Conservation (phyloP, 2,113 vertebrate species). For the Colossoma macropomum region DNA sequence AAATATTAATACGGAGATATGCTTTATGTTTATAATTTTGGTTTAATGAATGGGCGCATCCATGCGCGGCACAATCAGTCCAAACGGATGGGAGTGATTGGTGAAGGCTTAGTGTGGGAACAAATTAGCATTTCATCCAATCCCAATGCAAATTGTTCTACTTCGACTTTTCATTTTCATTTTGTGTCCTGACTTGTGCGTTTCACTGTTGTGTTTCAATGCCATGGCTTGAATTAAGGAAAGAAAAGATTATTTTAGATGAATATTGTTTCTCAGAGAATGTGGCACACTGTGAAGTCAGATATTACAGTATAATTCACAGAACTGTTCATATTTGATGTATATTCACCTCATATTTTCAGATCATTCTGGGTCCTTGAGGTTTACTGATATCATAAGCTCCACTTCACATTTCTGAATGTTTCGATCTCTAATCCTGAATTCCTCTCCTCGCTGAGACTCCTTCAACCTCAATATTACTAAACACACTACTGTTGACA, state of each 20-base stretch:
- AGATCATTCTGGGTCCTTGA: too few relatives aligned
- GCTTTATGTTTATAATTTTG: constrained; percentile 87
- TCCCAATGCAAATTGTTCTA: constrained; percentile 81
- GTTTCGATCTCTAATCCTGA: too few relatives aligned
- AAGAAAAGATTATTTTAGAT: background rate
- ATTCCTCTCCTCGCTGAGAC: too few relatives aligned
- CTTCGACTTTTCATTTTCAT: constrained; percentile 80
- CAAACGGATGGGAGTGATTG: constrained; percentile 79
- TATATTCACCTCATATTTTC: too few relatives aligned
- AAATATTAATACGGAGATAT: constrained; percentile 85
- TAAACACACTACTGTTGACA: background rate
- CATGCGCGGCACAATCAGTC: constrained; percentile 84
- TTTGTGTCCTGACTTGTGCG: constrained; percentile 76
- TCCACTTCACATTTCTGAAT: too few relatives aligned
- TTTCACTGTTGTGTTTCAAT: constrained; percentile 60
- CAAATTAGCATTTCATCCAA: constrained; percentile 81
- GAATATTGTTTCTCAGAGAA: constrained; percentile 53
- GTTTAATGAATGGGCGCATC: constrained; percentile 84
- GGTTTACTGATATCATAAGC: too few relatives aligned
- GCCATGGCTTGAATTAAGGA: constrained; percentile 62
- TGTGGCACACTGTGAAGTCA: constrained; percentile 55
- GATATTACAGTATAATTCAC: constrained; percentile 40
- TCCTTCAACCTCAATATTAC: too few relatives aligned
- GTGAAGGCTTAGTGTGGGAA: constrained; percentile 76
- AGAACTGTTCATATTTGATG: background rate